phyloP scores from a whole-genome alignment of 2,797 vertebrate genomes.

The Propithecus deckenii region DNA sequence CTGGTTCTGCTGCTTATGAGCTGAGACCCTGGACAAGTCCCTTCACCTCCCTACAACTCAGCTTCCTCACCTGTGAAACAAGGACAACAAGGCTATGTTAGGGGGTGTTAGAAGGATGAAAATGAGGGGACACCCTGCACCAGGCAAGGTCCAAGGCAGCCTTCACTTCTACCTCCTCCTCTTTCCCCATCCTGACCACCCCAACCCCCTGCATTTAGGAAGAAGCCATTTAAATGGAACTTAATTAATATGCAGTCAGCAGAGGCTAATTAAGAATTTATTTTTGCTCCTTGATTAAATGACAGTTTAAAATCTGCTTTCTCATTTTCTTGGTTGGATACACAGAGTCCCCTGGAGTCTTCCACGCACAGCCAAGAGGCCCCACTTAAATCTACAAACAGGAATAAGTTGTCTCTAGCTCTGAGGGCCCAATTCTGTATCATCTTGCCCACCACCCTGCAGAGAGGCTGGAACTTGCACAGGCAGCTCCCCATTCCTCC shows the following conservation, averaged over 20 bases:
- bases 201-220: background rate
- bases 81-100: rapidly evolving
- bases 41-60: background rate
- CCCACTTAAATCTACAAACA: background rate
- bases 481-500: background rate
- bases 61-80: background rate
- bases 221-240: background rate
- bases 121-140: rapidly evolving
- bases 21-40: background rate
- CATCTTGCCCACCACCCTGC: background rate
- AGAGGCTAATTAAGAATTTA: conserved; percentile 75
- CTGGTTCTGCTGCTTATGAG: background rate
- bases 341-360: conserved; percentile 33
- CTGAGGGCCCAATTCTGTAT: background rate
- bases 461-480: background rate
- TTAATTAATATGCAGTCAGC: conserved; percentile 69
- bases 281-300: conserved; percentile 68
- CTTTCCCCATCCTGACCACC: background rate
- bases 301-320: conserved; percentile 57
- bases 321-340: conserved; percentile 57
- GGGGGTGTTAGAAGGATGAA: background rate
- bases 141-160: rapidly evolving
- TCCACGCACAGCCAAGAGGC: background rate
- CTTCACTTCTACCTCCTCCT: background rate
- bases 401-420: background rate